These are phyloP conservation scores for Pyrrhosoma nymphula DNA, from an alignment of 2,888 invertebrate species.

Conservation along the genomic window DNA sequence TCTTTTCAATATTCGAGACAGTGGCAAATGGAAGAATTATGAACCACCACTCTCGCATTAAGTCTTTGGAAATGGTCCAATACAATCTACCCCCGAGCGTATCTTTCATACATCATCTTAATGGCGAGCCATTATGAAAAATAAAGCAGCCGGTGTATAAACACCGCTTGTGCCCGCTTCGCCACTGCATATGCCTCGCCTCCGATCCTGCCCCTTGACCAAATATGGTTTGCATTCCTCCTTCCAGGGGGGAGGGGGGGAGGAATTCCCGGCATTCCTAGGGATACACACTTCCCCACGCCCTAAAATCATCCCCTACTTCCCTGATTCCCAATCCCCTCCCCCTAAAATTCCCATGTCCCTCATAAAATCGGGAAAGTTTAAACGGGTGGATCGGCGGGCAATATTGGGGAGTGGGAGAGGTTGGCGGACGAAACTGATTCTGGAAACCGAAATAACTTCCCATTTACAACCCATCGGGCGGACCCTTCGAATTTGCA, in stretches of 20 bases:
- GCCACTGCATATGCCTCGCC: not conserved
- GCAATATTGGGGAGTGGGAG: not conserved
- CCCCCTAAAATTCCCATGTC: not conserved
- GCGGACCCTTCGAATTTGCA: not conserved
- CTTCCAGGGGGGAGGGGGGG: not conserved
- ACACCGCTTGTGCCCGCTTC: not conserved
- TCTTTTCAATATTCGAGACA: too few relatives aligned
- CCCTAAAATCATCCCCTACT: not conserved
- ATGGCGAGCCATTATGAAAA: not conserved
- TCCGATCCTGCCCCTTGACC: not conserved
- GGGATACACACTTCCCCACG: not conserved
- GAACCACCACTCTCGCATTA: not conserved
- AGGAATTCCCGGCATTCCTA: not conserved
- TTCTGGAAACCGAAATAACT: conserved; percentile 23
- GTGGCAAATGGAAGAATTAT: too few relatives aligned
- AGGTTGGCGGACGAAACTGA: not conserved
- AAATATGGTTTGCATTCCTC: not conserved
- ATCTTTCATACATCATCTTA: not conserved
- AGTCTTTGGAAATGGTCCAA: not conserved
- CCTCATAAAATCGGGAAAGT: not conserved
- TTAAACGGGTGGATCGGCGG: not conserved
- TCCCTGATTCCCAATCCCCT: not conserved
- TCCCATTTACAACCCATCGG: not conserved
- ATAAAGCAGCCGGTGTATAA: not conserved
- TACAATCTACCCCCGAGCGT: not conserved